Evolutionary conservation across 2,888 invertebrate species (phyloP).

Genomic region (Mycalesis mineus): DNA sequence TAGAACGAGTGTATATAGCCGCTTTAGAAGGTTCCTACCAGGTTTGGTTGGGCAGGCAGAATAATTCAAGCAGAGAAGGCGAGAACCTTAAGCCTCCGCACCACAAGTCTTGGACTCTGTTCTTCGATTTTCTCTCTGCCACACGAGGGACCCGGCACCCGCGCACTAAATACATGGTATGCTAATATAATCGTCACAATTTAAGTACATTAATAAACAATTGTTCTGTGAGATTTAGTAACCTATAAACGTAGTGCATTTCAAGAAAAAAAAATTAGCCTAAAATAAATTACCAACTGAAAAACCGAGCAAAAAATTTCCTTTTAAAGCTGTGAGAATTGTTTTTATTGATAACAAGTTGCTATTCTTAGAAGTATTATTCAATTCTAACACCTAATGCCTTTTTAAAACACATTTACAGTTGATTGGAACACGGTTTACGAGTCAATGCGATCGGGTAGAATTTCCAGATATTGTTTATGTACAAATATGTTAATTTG

Average conservation of each 20-base stretch:
- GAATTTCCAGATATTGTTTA: background rate
- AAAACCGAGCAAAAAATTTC: background rate
- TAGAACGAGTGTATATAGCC: too few relatives aligned
- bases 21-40: too few relatives aligned
- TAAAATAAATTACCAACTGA: background rate
- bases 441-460: background rate
- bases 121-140: too few relatives aligned
- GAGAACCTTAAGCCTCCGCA: too few relatives aligned
- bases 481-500: background rate
- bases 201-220: too few relatives aligned
- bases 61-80: too few relatives aligned
- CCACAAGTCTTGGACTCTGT: too few relatives aligned
- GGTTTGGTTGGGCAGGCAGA: too few relatives aligned
- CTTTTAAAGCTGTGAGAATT: background rate
- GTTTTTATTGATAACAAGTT: constrained; percentile 4
- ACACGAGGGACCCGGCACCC: too few relatives aligned
- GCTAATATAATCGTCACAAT: too few relatives aligned
- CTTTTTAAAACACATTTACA: background rate
- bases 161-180: too few relatives aligned
- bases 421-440: background rate
- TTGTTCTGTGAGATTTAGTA: too few relatives aligned
- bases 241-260: background rate
- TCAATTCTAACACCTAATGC: background rate
- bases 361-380: constrained; percentile 3
- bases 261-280: background rate